Base-by-base conservation (phyloP, 2,888 invertebrate species). In the Drepana falcataria region DNA sequence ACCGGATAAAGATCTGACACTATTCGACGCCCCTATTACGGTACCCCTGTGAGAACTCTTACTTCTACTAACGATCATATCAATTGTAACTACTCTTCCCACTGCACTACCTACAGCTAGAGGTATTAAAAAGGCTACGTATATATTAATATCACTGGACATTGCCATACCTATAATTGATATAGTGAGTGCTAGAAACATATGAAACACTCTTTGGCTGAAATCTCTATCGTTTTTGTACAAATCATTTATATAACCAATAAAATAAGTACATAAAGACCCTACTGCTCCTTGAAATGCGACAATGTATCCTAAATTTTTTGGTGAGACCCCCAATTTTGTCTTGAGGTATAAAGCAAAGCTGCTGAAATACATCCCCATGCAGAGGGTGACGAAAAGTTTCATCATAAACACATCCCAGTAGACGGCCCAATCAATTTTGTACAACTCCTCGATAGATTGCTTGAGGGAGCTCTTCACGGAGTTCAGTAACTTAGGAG, bases 11-110 rank as follows among this genome's bases (percentile, higher is more conserved):
- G 93, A 92, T 63, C 91, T 89, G 1, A 93, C 77, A 71, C 92
- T 93, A 65, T 91, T 91, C 2, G 91, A 86, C 21, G 91, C 87
- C 21, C 93, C 93, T 34, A 92, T 80, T 3, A 93, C 71, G 2
- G 93, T 91, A 1, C 93, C 93, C 59, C 85, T 84, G 59, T 92
- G 91, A n/a, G 79, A 75, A 48, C 81, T 71, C n/a, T 79, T 75
- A 48, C 91, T 86, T 64, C 87, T 85, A 59, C 75, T 81, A 35
- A 92, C 72, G 51, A 92, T 75, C 69, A 92, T 81, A 67, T 93
- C 92, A 65, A 91, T 84, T 35, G 81, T 79, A 35, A 90, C 73
- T 33, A 92, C 81, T 51, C 92, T 83, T 51, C 92, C 79, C 7
- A 92, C 69, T 9, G 92, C 81, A 61, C 81, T 82, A 53, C 87